phyloP scores from a whole-genome alignment of 2,797 vertebrate species.

The Xerus rutilus region DNA sequence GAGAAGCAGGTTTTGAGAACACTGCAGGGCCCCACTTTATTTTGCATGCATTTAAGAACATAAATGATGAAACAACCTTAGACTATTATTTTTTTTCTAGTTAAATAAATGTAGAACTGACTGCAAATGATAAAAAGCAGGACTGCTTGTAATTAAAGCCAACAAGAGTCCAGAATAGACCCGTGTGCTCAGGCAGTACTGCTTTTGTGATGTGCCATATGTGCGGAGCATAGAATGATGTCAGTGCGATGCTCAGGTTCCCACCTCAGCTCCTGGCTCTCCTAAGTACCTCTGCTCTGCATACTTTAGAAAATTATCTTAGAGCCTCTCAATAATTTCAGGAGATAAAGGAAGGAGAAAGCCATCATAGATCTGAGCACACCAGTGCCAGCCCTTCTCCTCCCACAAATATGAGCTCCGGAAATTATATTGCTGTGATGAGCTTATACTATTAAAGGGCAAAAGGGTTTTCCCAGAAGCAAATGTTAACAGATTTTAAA shows the following conservation, averaged over 20 bases:
- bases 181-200: slow-evolving; percentile 57
- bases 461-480: slow-evolving; percentile 69
- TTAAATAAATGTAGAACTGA: slow-evolving; percentile 43
- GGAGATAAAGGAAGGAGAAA: slow-evolving; percentile 65
- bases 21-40: slow-evolving; percentile 19
- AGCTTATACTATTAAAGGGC: slow-evolving; percentile 68
- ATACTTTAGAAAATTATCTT: slow-evolving; percentile 73
- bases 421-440: slow-evolving; percentile 72
- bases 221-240: slow-evolving; percentile 69
- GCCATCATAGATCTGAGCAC: slow-evolving; percentile 27
- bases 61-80: slow-evolving; percentile 26
- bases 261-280: slow-evolving; percentile 38
- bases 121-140: slow-evolving; percentile 67
- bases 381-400: slow-evolving; percentile 2
- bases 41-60: slow-evolving; percentile 66
- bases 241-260: slow-evolving; percentile 63
- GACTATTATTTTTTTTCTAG: slow-evolving; percentile 37
- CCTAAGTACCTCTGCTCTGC: slow-evolving; percentile 66
- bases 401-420: slow-evolving; percentile 53
- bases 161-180: slow-evolving; percentile 63
- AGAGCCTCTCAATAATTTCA: slow-evolving; percentile 53
- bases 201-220: slow-evolving; percentile 45
- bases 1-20: slow-evolving; percentile 65
- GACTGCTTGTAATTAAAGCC: slow-evolving; percentile 66
- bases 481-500: slow-evolving; percentile 73